Evolutionary conservation across 1,140 invertebrate species (phyloP).

Genomic region (Eulimnadia texana): DNA sequence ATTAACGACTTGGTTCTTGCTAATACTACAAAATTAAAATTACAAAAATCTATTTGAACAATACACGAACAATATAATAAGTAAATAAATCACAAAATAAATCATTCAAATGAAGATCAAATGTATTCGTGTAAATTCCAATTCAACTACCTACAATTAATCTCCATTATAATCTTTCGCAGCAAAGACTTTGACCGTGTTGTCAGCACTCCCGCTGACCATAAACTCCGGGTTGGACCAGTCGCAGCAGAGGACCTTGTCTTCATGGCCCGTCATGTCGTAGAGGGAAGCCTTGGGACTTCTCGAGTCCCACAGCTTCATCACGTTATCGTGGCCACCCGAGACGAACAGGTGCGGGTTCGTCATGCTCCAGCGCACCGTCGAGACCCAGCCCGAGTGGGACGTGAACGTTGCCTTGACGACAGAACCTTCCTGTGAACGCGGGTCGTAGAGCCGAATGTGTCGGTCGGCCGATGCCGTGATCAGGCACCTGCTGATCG

Average conservation of each 20-base stretch:
- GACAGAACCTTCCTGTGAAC: conserved; percentile 68
- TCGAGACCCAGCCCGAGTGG: conserved; percentile 81
- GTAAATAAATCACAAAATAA: too few relatives aligned
- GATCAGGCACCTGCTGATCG: conserved; percentile 52
- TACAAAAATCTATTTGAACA: too few relatives aligned
- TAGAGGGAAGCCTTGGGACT: conserved; percentile 83
- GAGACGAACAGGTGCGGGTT: conserved; percentile 80
- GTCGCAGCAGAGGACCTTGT: conserved; percentile 84
- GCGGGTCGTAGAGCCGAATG: conserved; percentile 78
- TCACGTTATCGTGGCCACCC: conserved; percentile 72
- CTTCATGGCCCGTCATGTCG: conserved; percentile 83
- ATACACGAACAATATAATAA: too few relatives aligned
- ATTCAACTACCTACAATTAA: neutral
- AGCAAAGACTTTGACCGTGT: conserved; percentile 80
- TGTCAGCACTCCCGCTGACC: conserved; percentile 84
- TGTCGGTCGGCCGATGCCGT: conserved; percentile 80
- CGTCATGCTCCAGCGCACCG: conserved; percentile 74
- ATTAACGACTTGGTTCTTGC: too few relatives aligned
- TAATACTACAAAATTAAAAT: too few relatives aligned
- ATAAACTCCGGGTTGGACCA: conserved; percentile 79
- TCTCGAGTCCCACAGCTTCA: conserved; percentile 92
- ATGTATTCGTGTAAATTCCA: too few relatives aligned
- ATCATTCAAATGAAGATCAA: too few relatives aligned
- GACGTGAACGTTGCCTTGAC: conserved; percentile 79
- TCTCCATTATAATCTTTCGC: conserved; percentile 30